These are phyloP conservation scores for Haliaeetus leucogaster DNA, from an alignment of 2,113 vertebrate species.

Conservation along the genomic window DNA sequence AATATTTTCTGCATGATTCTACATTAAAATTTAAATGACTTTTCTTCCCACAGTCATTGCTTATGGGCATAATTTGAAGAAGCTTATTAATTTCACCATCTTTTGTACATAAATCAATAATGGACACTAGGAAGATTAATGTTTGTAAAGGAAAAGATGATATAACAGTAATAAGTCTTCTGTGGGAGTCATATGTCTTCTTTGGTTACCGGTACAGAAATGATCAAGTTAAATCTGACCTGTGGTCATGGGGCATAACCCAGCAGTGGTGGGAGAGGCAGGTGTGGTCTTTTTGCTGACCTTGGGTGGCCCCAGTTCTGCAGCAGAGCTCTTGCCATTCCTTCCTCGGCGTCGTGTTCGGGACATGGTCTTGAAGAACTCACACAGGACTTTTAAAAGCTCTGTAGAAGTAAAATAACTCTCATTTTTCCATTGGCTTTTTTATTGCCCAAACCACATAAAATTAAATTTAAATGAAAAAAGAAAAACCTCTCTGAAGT, in stretches of 20 bases:
- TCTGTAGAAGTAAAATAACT: background rate
- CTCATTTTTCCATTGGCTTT: background rate
- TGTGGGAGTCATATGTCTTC: background rate
- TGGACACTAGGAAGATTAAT: constrained; percentile 30
- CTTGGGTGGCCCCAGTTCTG: background rate
- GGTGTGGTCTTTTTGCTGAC: background rate
- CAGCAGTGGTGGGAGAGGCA: background rate
- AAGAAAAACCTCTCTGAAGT: background rate
- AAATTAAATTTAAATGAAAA: background rate
- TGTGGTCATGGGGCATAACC: background rate
- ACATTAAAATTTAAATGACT: constrained; percentile 53
- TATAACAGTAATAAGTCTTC: background rate
- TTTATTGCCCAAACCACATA: background rate
- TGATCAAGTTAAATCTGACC: background rate
- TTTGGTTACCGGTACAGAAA: background rate
- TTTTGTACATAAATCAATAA: constrained; percentile 7
- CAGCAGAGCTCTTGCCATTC: background rate
- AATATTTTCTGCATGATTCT: constrained; percentile 48
- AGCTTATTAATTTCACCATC: constrained; percentile 40
- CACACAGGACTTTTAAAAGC: background rate
- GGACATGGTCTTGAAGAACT: background rate
- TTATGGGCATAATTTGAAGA: constrained; percentile 47
- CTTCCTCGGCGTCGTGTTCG: rapidly evolving
- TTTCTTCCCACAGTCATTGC: background rate
- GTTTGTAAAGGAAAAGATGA: background rate